These are phyloP conservation scores for Dufourea novaeangliae DNA, from an alignment of 1,140 invertebrate genomes.

Conservation along the genomic window DNA sequence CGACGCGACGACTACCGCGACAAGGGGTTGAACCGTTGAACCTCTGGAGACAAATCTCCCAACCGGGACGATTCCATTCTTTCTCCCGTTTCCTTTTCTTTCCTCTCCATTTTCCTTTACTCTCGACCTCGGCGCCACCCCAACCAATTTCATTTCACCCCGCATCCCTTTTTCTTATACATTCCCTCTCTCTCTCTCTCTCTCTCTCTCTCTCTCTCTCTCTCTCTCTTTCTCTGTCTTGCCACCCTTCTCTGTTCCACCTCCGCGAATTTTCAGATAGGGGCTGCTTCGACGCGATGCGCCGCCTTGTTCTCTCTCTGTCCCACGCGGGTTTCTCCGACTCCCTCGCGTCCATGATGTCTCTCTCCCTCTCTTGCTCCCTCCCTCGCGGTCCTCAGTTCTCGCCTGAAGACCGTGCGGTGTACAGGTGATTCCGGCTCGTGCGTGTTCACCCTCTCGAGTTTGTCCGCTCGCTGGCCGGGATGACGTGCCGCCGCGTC, in stretches of 20 bases:
- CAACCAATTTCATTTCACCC: neutral
- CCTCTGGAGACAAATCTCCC: slow-evolving; percentile 65
- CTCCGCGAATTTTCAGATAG: slow-evolving; percentile 31
- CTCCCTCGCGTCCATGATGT: neutral
- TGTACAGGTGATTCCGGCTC: slow-evolving; percentile 66
- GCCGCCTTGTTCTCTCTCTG: neutral
- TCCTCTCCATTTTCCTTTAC: neutral
- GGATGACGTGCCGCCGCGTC: slow-evolving; percentile 65
- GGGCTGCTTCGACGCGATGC: slow-evolving; percentile 39
- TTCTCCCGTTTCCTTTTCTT: slow-evolving; percentile 13
- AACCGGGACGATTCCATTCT: slow-evolving; percentile 53
- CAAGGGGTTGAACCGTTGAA: slow-evolving; percentile 71
- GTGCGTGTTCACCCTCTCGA: slow-evolving; percentile 46
- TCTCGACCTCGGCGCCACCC: neutral
- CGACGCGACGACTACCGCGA: slow-evolving; percentile 50
- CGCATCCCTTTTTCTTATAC: slow-evolving; percentile 3
- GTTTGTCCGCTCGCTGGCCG: slow-evolving; percentile 51
- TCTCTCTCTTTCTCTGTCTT: neutral
- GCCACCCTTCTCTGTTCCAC: neutral
- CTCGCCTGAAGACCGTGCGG: slow-evolving; percentile 74
- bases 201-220: neutral
- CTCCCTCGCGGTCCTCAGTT: slow-evolving; percentile 72
- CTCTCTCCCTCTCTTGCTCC: slow-evolving; percentile 53
- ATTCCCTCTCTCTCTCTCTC: no score
- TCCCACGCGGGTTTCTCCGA: no score